A percentile compares a stretch with the other conserved stretches of the same genome.
Evolutionary conservation across 1,140 invertebrate species (phyloP).

Genomic region (Macrotrachela quadricornifera): DNA sequence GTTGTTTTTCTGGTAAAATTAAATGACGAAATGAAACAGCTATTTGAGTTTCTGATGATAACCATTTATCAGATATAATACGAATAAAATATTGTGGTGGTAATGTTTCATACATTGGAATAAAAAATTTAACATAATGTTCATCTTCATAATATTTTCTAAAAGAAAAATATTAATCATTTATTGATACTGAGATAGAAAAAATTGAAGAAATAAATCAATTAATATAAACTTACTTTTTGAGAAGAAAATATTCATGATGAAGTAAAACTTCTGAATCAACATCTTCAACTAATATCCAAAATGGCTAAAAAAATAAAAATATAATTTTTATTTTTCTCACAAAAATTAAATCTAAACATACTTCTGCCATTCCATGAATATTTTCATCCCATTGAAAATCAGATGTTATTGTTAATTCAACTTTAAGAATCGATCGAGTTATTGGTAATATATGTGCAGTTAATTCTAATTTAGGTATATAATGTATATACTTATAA

Average conservation of each 20-base stretch:
- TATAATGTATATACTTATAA: slow-evolving; percentile 90
- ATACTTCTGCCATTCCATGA: slow-evolving; percentile 45
- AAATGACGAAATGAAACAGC: slow-evolving; percentile 65
- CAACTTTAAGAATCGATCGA: slow-evolving; percentile 69
- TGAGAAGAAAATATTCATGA: slow-evolving; percentile 73
- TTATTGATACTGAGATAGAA: background rate
- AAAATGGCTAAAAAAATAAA: slow-evolving; percentile 55
- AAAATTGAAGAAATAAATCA: background rate
- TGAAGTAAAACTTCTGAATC: slow-evolving; percentile 83
- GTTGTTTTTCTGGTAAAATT: slow-evolving; percentile 71
- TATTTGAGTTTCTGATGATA: slow-evolving; percentile 50
- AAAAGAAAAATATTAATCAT: slow-evolving; percentile 12
- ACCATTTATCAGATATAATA: slow-evolving; percentile 66
- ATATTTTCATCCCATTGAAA: slow-evolving; percentile 94
- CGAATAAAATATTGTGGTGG: slow-evolving; percentile 69
- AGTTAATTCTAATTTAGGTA: slow-evolving; percentile 75
- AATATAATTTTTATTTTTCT: background rate
- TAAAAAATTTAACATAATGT: slow-evolving; percentile 75
- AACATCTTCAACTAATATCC: slow-evolving; percentile 92
- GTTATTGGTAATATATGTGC: slow-evolving; percentile 96
- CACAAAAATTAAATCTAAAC: slow-evolving; percentile 46
- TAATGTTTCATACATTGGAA: slow-evolving; percentile 71
- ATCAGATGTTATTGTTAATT: slow-evolving; percentile 92
- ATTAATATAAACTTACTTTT: slow-evolving; percentile 34
- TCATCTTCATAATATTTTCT: slow-evolving; percentile 45